Evolutionary conservation across 2,113 vertebrate genomes (phyloP).

Genomic region (Girardinichthys multiradiatus): DNA sequence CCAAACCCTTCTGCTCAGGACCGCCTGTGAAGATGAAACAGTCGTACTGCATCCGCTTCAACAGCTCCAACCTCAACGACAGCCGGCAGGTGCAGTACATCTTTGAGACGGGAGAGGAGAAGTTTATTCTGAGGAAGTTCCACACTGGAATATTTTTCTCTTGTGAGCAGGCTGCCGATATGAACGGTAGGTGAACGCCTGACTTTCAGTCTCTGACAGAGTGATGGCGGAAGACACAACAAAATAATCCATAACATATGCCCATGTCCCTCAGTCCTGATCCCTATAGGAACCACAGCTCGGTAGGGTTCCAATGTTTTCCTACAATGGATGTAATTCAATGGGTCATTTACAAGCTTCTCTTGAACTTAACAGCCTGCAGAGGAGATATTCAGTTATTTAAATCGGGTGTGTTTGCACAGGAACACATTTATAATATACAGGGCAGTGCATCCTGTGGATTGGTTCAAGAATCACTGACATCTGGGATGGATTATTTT

Average conservation of each 20-base stretch:
- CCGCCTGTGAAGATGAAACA: slow-evolving; percentile 69
- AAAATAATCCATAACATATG: background rate
- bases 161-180: slow-evolving; percentile 84
- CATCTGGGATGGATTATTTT: too few species aligned
- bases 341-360: too few species aligned
- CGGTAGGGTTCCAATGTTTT: too few species aligned
- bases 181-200: too few species aligned
- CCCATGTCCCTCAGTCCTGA: background rate
- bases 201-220: background rate
- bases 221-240: background rate
- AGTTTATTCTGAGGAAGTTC: slow-evolving; percentile 84
- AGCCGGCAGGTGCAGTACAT: slow-evolving; percentile 86
- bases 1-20: slow-evolving; percentile 87
- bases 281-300: background rate
- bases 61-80: slow-evolving; percentile 77
- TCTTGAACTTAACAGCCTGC: too few species aligned
- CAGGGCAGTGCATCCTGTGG: too few species aligned
- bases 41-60: slow-evolving; percentile 84
- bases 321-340: too few species aligned
- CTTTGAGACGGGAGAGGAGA: slow-evolving; percentile 89
- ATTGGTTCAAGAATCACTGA: too few species aligned
- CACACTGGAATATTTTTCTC: slow-evolving; percentile 91
- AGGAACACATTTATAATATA: too few species aligned
- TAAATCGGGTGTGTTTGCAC: too few species aligned
- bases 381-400: too few species aligned